Conservation (phyloP, 2,888 invertebrate species). For the Margaritifera margaritifera region DNA sequence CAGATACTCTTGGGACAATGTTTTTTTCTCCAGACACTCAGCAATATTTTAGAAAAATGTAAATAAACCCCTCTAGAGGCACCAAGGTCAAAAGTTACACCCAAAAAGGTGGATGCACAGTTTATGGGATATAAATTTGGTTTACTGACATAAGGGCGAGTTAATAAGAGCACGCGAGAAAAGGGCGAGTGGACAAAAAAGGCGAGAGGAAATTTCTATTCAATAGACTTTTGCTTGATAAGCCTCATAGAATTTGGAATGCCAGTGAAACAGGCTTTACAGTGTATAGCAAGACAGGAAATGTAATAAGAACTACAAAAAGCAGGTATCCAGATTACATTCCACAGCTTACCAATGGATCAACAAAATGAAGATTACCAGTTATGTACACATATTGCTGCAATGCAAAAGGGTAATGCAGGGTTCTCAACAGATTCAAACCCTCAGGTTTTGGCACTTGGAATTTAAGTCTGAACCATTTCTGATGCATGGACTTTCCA, state of each 20-base stretch:
- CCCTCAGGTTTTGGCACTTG: too few species aligned
- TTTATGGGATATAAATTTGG: conserved; percentile 5
- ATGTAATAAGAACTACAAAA: conserved; percentile 15
- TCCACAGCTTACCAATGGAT: conserved; percentile 12
- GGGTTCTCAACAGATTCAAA: too few species aligned
- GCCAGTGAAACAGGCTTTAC: conserved; percentile 18
- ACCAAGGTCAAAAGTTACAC: conserved; percentile 12
- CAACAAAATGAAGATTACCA: conserved; percentile 16
- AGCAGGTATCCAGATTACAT: not conserved
- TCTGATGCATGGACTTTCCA: too few species aligned
- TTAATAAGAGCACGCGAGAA: too few species aligned
- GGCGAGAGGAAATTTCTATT: conserved; percentile 14
- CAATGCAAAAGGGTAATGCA: too few species aligned
- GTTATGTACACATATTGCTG: too few species aligned
- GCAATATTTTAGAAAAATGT: not conserved
- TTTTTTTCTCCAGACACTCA: conserved; percentile 7
- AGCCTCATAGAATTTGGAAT: conserved; percentile 15
- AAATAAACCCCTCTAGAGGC: conserved; percentile 9
- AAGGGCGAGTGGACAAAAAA: too few species aligned
- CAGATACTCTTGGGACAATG: conserved; percentile 6
- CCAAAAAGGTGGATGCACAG: conserved; percentile 8
- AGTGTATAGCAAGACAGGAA: conserved; percentile 14
- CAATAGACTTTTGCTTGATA: conserved; percentile 6
- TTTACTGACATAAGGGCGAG: too few species aligned
- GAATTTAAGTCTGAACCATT: too few species aligned